Percentiles rank a stretch among this genome's conserved stretches.
These are phyloP conservation scores for Anhinga anhinga DNA, from an alignment of 2,113 vertebrate genomes.

Conservation along the genomic window DNA sequence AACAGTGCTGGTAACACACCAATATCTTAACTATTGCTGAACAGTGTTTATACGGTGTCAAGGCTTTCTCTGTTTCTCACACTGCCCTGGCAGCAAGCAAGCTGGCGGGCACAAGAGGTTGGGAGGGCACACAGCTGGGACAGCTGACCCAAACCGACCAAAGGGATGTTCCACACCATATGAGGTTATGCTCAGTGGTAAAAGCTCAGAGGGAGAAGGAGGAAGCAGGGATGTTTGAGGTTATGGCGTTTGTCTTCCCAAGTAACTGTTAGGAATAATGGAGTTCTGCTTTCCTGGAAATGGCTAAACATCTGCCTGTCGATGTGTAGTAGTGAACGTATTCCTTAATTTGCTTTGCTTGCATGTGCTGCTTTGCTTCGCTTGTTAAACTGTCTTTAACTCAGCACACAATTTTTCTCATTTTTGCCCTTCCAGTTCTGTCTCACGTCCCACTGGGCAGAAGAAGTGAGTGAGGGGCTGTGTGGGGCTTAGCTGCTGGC, in stretches of 20 bases:
- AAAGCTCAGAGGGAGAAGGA: not conserved
- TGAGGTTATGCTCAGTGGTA: not conserved
- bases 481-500: not conserved
- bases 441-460: not conserved
- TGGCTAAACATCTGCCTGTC: not conserved
- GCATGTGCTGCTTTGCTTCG: not conserved
- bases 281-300: not conserved
- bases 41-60: not conserved
- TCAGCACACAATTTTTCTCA: not conserved
- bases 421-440: not conserved
- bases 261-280: fast-evolving
- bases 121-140: not conserved
- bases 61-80: not conserved
- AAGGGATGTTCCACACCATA: not conserved
- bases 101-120: not conserved
- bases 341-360: not conserved
- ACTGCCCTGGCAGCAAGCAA: not conserved
- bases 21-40: not conserved
- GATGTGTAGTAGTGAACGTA: not conserved
- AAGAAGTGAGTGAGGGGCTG: not conserved
- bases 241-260: not conserved
- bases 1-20: not conserved
- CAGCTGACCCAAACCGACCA: not conserved
- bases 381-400: not conserved
- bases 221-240: not conserved